Evolutionary conservation across 2,113 vertebrate species (phyloP), one percentile per base, ranked within the genome.

Genomic region (Hemicordylus capensis): DNA sequence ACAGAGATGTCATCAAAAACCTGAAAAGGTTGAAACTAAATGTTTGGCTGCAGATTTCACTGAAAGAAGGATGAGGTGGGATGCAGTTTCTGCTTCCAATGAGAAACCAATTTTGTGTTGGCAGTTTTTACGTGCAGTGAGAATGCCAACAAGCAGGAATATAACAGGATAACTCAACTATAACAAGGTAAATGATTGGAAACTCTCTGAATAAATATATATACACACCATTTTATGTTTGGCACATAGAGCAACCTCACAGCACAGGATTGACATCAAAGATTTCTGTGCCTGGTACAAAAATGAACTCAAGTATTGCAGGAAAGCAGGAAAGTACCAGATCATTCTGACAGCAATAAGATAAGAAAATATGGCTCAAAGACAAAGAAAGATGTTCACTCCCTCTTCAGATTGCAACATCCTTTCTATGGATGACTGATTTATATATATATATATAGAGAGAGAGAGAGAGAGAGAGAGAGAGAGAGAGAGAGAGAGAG

Each of bases 81-180:
- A 80, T 46, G 7, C 89, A 54, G 77, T 76, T 76, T 86, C 51
- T 86, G 69, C 78, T 19, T 79, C 70, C 82, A 69, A 26, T 42
- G 24, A 54, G 34, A 56, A 51, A 70, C 22, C 64, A 81, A 37
- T 28, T 77, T 77, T 58, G 56, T 76, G 14, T 20, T 54, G 31
- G 12, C 7, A 3, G 31, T 76, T 56, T 56, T 76, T 37, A 28
- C 22, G 51, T 56, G 39, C 20, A 58, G 4, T 10, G 17, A 39
- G 67, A 69, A 22, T 26, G n/a, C 17, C 20, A 39, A 76, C 56
- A 76, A 11, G 17, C n/a, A 58, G 20, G 39, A 80, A 46, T 64
- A 64, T n/a, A 22, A 63, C 77, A 73, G 88, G 82, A 77, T 64
- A 82, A 9, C n/a, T n/a, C n/a, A n/a, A 58, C 54, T 19, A 73